Base-by-base conservation (phyloP, 1,140 invertebrate genomes). In the Ostrea denselamellosa region DNA sequence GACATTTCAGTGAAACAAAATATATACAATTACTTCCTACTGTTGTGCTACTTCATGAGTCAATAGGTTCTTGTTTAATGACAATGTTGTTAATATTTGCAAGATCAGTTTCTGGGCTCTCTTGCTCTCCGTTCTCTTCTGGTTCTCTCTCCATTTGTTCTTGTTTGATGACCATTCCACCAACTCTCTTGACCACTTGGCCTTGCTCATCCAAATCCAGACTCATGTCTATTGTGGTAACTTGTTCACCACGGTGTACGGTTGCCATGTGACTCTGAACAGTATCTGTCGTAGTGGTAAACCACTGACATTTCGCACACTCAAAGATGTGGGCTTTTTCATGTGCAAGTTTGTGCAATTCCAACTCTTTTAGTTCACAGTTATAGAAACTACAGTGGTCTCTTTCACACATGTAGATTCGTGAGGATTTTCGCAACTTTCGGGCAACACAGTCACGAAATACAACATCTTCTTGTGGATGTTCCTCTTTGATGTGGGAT, bases 281-380 rank as follows among this genome's bases (percentile, higher is more conserved):
- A 9, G 87, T 82, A 10, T 89, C 86, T 14, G 58, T 25, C 0
- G 81, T 83, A 56, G 88, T 58, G n/a, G 89, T 90, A 82, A 90
- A 90, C 91, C 91, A 91, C 17, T 90, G 91, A 85, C 91, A 91
- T 25, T 86, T 71, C 4, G 90, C 87, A 84, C 91, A 91, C 51
- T 91, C 91, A 84, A 87, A 90, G 19, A 91, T 90, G 22, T 86
- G 86, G 9, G 87, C 83, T 34, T 90, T 89, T n/a, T 90, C 71
- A 83, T 91, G 91, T 51, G 89, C 91, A 22, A 90, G 84, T 51
- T 88, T 88, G 58, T 91, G 91, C 25, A 91, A 52, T 4, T 83
- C 68, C 22, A 89, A 89, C 17, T 90, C 89, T 19, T 90, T 89
- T 34, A 90, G 90, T 77, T 90, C 87, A 77, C 88, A 71, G 17